Conservation (phyloP, 2,888 invertebrate genomes). For the Hymenopus coronatus region DNA sequence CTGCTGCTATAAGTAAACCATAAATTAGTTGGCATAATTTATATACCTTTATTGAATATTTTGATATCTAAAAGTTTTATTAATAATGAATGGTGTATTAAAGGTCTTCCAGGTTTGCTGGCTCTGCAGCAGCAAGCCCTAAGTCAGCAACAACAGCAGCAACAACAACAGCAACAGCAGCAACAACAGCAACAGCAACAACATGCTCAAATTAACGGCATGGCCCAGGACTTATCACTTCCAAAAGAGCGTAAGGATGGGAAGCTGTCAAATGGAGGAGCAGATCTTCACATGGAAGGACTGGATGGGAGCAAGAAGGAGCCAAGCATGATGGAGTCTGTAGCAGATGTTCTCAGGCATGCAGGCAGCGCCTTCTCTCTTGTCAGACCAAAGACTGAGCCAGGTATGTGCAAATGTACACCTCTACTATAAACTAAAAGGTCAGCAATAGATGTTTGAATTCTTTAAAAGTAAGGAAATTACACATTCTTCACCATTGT, state of each 20-base stretch:
- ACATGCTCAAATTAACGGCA: slow-evolving; percentile 55
- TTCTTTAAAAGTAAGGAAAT: too few relatives aligned
- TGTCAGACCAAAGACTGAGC: slow-evolving; percentile 80
- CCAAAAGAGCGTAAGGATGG: slow-evolving; percentile 55
- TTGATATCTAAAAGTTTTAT: neutral
- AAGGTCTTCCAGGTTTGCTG: slow-evolving; percentile 53
- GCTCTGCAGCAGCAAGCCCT: slow-evolving; percentile 71
- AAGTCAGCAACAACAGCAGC: slow-evolving; percentile 42
- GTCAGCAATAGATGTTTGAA: too few relatives aligned
- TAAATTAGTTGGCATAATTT: too few relatives aligned
- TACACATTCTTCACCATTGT: too few relatives aligned
- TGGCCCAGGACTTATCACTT: slow-evolving; percentile 79
- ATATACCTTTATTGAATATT: neutral
- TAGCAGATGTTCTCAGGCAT: slow-evolving; percentile 71
- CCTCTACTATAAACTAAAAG: too few relatives aligned
- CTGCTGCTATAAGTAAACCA: neutral
- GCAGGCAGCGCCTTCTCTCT: slow-evolving; percentile 83
- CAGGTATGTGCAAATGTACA: slow-evolving; percentile 49
- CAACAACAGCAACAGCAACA: slow-evolving; percentile 31
- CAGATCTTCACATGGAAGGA: slow-evolving; percentile 31
- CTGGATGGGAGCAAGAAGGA: slow-evolving; percentile 36
- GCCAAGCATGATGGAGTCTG: slow-evolving; percentile 59
- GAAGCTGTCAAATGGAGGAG: slow-evolving; percentile 40
- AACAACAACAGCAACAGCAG: slow-evolving; percentile 55
- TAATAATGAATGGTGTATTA: slow-evolving; percentile 27